Percentiles rank a stretch among this genome's conserved stretches.
Conservation (phyloP, 1,140 invertebrate species). For the Brachionus angularis region DNA sequence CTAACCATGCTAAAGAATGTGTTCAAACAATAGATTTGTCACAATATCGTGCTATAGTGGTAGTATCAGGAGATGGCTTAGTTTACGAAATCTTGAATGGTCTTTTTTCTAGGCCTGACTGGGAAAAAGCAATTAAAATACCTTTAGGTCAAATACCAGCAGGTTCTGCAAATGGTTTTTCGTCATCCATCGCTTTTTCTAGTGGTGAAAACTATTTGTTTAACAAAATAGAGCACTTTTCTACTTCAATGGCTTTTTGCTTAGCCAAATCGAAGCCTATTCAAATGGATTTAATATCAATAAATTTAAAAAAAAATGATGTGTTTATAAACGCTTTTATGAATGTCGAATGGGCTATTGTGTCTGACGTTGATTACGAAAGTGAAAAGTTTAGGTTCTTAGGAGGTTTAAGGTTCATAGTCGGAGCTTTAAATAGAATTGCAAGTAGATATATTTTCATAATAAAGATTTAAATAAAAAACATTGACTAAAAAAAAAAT, state of each 20-base stretch:
- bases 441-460: constrained; percentile 53
- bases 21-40: neutral
- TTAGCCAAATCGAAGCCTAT: neutral
- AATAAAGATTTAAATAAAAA: too few relatives aligned
- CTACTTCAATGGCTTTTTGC: constrained; percentile 21
- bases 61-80: constrained; percentile 88
- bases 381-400: constrained; percentile 82
- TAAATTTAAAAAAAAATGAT: neutral
- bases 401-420: constrained; percentile 69
- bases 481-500: too few relatives aligned
- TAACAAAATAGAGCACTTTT: constrained; percentile 29
- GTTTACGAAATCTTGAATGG: constrained; percentile 85
- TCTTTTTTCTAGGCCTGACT: constrained; percentile 78
- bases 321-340: constrained; percentile 55
- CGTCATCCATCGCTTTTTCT: neutral
- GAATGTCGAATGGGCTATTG: constrained; percentile 85
- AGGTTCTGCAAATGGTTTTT: constrained; percentile 79
- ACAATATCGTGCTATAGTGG: constrained; percentile 63
- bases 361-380: constrained; percentile 94
- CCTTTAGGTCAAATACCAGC: constrained; percentile 83
- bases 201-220: neutral
- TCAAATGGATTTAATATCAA: constrained; percentile 18
- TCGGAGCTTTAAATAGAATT: constrained; percentile 77
- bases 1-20: constrained; percentile 19
- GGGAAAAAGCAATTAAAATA: constrained; percentile 70